These are phyloP conservation scores for Penaeus indicus DNA, from an alignment of 1,140 invertebrate genomes.

Conservation along the genomic window DNA sequence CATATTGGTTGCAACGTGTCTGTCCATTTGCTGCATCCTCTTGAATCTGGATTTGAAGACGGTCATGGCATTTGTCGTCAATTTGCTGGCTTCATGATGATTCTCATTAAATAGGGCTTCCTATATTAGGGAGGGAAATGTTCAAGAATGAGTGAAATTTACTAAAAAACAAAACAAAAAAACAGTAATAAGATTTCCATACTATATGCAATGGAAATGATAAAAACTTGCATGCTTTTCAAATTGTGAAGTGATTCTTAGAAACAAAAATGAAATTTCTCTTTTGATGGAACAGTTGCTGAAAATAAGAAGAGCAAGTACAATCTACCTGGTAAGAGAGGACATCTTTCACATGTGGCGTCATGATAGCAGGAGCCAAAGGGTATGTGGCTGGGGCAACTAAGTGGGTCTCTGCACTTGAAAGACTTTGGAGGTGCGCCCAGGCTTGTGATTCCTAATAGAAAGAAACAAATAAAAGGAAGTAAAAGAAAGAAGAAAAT, in stretches of 20 bases:
- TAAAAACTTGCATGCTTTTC: no score
- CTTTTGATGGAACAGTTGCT: not conserved
- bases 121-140: not conserved
- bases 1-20: not conserved
- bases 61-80: slow-evolving; percentile 18
- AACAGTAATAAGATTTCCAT: no score
- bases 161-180: no score
- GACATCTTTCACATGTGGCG: not conserved
- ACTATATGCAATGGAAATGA: no score
- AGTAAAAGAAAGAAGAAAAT: no score
- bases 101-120: slow-evolving; percentile 37
- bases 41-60: slow-evolving; percentile 34
- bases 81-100: slow-evolving; percentile 24
- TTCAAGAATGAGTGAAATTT: no score
- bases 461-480: no score
- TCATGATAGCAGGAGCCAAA: slow-evolving; percentile 39
- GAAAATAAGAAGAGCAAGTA: not conserved
- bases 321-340: slow-evolving; percentile 19
- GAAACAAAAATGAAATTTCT: no score
- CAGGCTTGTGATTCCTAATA: slow-evolving; percentile 14
- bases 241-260: no score
- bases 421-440: slow-evolving; percentile 24
- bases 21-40: slow-evolving; percentile 19
- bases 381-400: slow-evolving; percentile 26
- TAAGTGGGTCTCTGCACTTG: slow-evolving; percentile 33